Conservation (phyloP, 2,113 vertebrate genomes). For the Phyllopteryx taeniolatus region DNA sequence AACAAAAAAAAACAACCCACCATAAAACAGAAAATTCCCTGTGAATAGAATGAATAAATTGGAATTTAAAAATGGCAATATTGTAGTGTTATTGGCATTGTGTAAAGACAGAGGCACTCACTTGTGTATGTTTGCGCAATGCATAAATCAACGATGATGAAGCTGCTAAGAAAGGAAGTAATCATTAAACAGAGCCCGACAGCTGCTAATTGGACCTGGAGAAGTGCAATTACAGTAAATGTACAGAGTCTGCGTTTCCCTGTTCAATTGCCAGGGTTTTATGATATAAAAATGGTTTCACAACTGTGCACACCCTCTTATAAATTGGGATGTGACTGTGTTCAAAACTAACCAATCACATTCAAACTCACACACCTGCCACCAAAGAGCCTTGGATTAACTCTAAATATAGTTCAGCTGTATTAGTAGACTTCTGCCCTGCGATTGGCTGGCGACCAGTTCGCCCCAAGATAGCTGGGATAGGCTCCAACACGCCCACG, state of each 20-base stretch:
- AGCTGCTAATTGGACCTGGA: slow-evolving; percentile 26
- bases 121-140: slow-evolving; percentile 15
- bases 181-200: slow-evolving; percentile 16
- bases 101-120: slow-evolving; percentile 18
- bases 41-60: background rate
- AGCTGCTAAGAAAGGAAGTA: slow-evolving; percentile 16
- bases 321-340: no score
- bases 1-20: background rate
- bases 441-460: no score
- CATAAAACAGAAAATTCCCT: background rate
- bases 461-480: no score
- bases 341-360: no score
- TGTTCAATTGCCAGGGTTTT: background rate
- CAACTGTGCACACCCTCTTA: background rate
- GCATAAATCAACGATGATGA: background rate
- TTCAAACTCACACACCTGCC: no score
- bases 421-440: no score
- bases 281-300: background rate
- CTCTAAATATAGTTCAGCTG: no score
- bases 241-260: background rate
- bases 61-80: background rate
- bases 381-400: no score
- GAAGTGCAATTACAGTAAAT: background rate
- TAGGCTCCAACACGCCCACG: no score
- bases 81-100: background rate